A percentile compares a stretch with the other conserved stretches of the same genome.
Evolutionary conservation across 2,888 invertebrate species (phyloP).

Genomic region (Conchocele bisecta): DNA sequence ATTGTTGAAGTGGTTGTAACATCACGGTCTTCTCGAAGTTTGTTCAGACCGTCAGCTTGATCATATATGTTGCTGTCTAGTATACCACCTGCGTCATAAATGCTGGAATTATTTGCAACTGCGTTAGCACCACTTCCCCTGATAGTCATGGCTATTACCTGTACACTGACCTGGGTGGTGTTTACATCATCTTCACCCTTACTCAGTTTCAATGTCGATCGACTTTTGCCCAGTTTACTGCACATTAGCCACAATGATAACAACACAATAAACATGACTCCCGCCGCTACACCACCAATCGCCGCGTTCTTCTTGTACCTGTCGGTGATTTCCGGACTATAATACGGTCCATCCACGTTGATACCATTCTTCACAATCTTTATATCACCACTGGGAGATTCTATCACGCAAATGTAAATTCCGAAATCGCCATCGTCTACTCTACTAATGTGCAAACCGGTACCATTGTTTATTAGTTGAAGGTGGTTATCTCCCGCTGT

Average conservation of each 20-base stretch:
- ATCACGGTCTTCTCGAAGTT: too few relatives aligned
- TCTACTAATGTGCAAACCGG: not conserved
- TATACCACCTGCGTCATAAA: not conserved
- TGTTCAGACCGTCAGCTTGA: not conserved
- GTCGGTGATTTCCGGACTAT: not conserved
- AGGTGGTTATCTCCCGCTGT: not conserved
- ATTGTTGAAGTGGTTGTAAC: too few relatives aligned
- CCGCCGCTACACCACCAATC: constrained; percentile 7
- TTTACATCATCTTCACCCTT: constrained; percentile 1
- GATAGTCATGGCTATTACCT: not conserved
- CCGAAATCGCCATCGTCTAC: constrained; percentile 9
- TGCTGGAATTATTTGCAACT: not conserved
- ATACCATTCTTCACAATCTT: not conserved
- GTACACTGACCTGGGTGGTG: not conserved
- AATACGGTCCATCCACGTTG: constrained; percentile 5
- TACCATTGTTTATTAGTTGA: not conserved
- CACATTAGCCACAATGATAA: not conserved
- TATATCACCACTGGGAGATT: not conserved
- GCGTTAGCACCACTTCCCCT: not conserved
- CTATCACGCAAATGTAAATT: constrained; percentile 1
- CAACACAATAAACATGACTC: not conserved
- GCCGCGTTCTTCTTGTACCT: not conserved
- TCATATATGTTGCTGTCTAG: constrained; percentile 11
- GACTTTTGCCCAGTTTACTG: too few relatives aligned
- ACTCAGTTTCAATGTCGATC: too few relatives aligned